A percentile compares a stretch with the other conserved stretches of the same genome.
These are phyloP conservation scores for Brienomyrus brachyistius DNA, from an alignment of 2,113 vertebrate species.

Conservation along the genomic window DNA sequence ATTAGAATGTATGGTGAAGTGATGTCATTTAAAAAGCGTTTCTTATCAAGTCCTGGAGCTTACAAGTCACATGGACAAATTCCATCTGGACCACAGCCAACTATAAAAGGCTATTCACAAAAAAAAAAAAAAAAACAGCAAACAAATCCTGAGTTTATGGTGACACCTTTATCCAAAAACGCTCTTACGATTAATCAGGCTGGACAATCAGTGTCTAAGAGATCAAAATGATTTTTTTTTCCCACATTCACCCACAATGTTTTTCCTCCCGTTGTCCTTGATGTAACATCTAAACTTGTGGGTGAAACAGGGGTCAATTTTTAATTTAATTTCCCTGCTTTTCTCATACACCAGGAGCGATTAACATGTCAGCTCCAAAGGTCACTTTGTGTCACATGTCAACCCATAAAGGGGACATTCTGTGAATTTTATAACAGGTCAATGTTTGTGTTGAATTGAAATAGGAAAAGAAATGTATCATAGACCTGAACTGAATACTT, in stretches of 20 bases:
- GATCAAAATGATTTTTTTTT: conserved; percentile 15
- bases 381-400: neutral
- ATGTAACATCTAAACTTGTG: neutral
- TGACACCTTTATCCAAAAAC: neutral
- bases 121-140: neutral
- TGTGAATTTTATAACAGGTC: neutral
- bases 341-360: neutral
- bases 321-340: neutral
- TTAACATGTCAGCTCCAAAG: neutral
- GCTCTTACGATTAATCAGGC: neutral
- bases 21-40: neutral
- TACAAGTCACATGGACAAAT: neutral
- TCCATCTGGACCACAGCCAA: neutral
- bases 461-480: neutral
- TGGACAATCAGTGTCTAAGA: neutral
- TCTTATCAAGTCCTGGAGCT: neutral
- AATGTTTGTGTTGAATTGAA: neutral
- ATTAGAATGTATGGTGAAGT: neutral
- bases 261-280: conserved; percentile 2
- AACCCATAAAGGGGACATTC: neutral
- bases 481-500: neutral
- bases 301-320: neutral
- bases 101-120: conserved; percentile 26
- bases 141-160: neutral
- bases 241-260: conserved; percentile 20